Conservation (phyloP, 2,888 invertebrate genomes). For the Ypsolopha sequella region DNA sequence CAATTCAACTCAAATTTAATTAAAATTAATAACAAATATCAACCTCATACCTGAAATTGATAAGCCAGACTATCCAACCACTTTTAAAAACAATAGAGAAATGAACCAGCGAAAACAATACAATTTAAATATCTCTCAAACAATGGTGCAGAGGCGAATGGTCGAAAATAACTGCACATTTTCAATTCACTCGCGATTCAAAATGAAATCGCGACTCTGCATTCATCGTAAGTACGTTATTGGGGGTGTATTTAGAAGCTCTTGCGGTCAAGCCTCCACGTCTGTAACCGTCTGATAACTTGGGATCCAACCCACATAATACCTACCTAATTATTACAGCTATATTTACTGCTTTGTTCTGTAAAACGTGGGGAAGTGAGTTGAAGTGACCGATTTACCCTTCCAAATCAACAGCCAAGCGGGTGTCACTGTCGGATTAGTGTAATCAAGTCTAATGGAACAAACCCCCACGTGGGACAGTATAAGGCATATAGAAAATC, state of each 20-base stretch:
- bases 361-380: constrained; percentile 12
- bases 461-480: constrained; percentile 7
- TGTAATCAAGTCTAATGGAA: constrained; percentile 7
- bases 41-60: too few species aligned
- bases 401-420: constrained; percentile 4
- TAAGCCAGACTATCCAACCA: too few species aligned
- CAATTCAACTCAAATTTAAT: neutral
- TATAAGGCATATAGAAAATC: constrained; percentile 17
- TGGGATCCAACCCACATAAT: constrained; percentile 14
- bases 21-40: too few species aligned
- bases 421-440: constrained; percentile 18
- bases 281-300: constrained; percentile 50
- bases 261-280: constrained; percentile 37
- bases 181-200: constrained; percentile 51
- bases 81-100: neutral
- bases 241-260: constrained; percentile 42
- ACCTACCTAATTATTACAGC: neutral
- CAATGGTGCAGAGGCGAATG: neutral
- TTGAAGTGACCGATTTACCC: constrained; percentile 7
- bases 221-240: constrained; percentile 51
- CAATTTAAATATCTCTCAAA: neutral
- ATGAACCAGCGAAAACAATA: constrained; percentile 2
- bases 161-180: constrained; percentile 19
- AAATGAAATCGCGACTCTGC: constrained; percentile 46
- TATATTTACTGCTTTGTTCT: constrained; percentile 24